phyloP scores from a whole-genome alignment of 2,797 vertebrate species.

The Urosaurus nigricauda region DNA sequence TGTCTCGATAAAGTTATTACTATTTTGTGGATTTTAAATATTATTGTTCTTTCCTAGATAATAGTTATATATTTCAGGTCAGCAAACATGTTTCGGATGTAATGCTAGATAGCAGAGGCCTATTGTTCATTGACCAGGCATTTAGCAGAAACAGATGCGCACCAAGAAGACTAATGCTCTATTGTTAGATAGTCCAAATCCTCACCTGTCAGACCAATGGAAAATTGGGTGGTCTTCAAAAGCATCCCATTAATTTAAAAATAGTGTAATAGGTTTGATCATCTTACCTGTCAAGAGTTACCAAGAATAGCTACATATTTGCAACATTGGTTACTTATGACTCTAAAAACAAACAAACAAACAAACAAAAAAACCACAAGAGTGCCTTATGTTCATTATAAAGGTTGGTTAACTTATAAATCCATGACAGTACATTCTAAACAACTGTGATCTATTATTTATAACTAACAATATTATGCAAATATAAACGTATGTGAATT shows the following conservation, averaged over 20 bases:
- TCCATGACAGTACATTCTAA: conserved; percentile 2
- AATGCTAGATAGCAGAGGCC: background rate
- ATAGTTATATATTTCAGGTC: background rate
- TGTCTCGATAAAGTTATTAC: no score
- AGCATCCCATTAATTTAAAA: background rate
- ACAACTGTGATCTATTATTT: conserved; percentile 19
- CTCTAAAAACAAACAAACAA: background rate
- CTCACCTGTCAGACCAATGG: background rate
- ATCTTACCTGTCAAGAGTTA: background rate
- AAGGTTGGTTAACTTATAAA: background rate
- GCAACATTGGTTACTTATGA: background rate
- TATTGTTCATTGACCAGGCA: background rate
- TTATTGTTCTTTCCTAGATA: background rate
- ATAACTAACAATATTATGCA: conserved; percentile 19
- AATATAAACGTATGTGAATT: conserved; percentile 7
- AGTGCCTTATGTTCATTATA: background rate
- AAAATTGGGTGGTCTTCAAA: background rate
- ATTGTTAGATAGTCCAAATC: background rate
- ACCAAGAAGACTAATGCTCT: background rate
- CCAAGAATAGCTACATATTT: background rate
- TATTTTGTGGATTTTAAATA: no score
- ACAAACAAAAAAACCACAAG: no score
- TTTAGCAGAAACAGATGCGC: background rate
- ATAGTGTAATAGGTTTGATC: background rate
- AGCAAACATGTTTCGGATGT: background rate